Base-by-base conservation (phyloP, 1,140 invertebrate species). In the Drosophila navojoa region DNA sequence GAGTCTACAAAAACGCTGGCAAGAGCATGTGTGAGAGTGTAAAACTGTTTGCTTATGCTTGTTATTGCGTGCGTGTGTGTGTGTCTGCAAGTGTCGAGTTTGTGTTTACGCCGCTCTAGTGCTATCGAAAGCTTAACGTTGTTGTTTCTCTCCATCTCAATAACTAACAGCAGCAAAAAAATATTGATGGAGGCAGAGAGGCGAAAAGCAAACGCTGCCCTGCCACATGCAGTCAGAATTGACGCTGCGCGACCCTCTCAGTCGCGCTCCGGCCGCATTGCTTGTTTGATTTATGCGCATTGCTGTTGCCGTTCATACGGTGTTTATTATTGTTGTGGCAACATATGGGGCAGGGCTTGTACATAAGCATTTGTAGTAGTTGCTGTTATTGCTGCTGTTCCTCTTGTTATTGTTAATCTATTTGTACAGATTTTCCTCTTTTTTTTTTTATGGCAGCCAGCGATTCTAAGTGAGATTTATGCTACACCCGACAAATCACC, bases 321-420 rank as follows among this genome's bases (percentile, higher is more conserved):
- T 87, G 79, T 82, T 76, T 79, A 87, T 87, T 75, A 75, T 71
- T 77, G 76, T 71, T 77, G 76, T 55, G 79, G 82, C 79, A 82
- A 76, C 82, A 86, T 82, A 82, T 86, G 82, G 82, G 63, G 57
- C 63, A 66, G 71, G 53, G 58, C 55, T 68, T 52, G 64, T 59
- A 49, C 32, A 25, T n/a, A 35, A 19, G 49, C 27, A 32, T 63
- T 71, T 76, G 68, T 70, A 63, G 66, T 68, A 63, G 66, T 68
- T 74, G 60, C 77, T 77, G 64, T 77, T 71, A 71, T 70, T 79
- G 73, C 67, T 54, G 38, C 29, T 71, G 68, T 54, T 35, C 2
- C 54, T 27, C 40, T 76, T 87, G 81, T 79, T 70, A 70, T 86
- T 86, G 82, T 87, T 86, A 82, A 86, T 87, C 82, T 87, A 82